Base-by-base conservation (phyloP, 1,140 invertebrate genomes). In the Zaprionus gabonicus region DNA sequence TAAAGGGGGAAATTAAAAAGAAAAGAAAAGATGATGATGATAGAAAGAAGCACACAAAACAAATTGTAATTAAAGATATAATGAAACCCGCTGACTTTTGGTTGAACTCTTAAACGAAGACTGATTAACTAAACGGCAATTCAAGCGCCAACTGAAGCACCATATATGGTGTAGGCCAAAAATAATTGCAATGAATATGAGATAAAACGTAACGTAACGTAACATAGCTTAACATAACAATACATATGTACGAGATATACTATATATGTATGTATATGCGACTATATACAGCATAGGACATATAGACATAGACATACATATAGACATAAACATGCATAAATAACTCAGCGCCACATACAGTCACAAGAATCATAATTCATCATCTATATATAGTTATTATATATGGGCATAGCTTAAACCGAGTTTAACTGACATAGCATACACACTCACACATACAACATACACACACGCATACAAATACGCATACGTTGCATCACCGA, bases 31-130 rank as follows among this genome's bases (percentile, higher is more conserved):
- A 23, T 17, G 20, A 63, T 78, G 20, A 23, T 17, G 20, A 56
- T 25, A 77, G 13, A 58, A 70, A 28, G 38, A 31, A 31, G 53
- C 41, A 60, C 49, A 55, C 9, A 64, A 46, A 58, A 66, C 55
- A 65, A 36, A 57, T 44, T 53, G 55, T 71, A 76, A 71, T 51
- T 76, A 65, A 62, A 23, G 36, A 69, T 74, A 70, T 31, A 69
- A 84, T 68, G 74, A 82, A 88, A 90, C 85, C 86, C 85, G 85
- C 86, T 85, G 85, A 90, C 86, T 90, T 90, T 90, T 90, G 86
- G 85, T 90, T 90, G 82, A 90, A 90, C 86, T 91, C 78, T 91
- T 85, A 85, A 87, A 90, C 79, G 81, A 90, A 90, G 85, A 90
- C 85, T 90, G 85, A 90, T 90, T 85, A 90, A 90, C 79, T 80